phyloP scores from a whole-genome alignment of 2,113 vertebrate genomes.

The Ageneiosus marmoratus region DNA sequence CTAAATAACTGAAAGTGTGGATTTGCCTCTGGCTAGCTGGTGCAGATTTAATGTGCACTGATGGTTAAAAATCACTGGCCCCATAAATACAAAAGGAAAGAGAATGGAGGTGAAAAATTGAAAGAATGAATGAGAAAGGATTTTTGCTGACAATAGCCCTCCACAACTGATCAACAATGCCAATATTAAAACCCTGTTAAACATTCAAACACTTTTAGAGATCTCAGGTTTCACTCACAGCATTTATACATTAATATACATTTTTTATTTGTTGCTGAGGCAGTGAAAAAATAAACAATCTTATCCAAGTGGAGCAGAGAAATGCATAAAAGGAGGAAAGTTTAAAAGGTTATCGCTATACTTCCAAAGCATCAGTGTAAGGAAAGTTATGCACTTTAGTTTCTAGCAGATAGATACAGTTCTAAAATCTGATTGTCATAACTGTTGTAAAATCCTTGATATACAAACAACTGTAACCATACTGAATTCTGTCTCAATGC shows the following conservation, averaged over 20 bases:
- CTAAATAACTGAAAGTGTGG: not conserved
- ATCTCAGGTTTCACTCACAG: not conserved
- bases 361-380: no score
- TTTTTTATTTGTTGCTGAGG: no score
- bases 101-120: not conserved
- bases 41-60: not conserved
- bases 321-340: not conserved
- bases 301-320: not conserved
- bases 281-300: not conserved
- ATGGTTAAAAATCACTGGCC: slow-evolving; percentile 2
- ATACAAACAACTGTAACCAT: no score
- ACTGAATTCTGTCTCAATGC: no score
- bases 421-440: not conserved
- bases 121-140: not conserved
- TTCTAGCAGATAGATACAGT: not conserved
- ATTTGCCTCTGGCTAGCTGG: not conserved
- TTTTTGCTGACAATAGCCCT: not conserved
- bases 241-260: no score
- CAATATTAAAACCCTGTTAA: not conserved
- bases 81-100: not conserved
- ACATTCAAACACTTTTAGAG: not conserved
- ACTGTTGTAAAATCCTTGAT: not conserved
- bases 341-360: no score
- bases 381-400: no score
- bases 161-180: not conserved